These are phyloP conservation scores for Diplodus sargus DNA, from an alignment of 2,797 vertebrate species.

Conservation along the genomic window DNA sequence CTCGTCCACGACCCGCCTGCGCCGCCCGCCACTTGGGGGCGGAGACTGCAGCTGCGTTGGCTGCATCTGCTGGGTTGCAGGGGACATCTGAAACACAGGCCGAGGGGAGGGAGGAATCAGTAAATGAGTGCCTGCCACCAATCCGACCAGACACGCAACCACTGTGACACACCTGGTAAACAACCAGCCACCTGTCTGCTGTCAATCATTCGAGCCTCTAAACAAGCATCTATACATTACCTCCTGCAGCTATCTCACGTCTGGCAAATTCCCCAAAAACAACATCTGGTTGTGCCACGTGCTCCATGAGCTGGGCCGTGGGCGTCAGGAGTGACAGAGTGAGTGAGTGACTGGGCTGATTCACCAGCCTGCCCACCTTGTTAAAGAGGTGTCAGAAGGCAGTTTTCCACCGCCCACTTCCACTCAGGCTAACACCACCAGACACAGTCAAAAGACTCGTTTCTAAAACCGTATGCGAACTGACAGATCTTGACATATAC, in stretches of 20 bases:
- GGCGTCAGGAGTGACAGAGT: slow-evolving; percentile 71
- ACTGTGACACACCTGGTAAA: slow-evolving; percentile 62
- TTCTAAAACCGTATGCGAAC: slow-evolving; percentile 65
- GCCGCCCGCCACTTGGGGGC: slow-evolving; percentile 92
- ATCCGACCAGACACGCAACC: slow-evolving; percentile 44
- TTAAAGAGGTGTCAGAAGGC: slow-evolving; percentile 86
- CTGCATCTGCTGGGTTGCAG: slow-evolving; percentile 98
- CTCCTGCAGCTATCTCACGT: slow-evolving; percentile 70
- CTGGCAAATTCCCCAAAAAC: slow-evolving; percentile 80
- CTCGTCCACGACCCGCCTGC: slow-evolving; percentile 95
- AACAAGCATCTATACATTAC: slow-evolving; percentile 76
- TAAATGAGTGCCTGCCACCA: slow-evolving; percentile 36
- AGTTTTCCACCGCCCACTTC: slow-evolving; percentile 84
- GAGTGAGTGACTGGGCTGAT: slow-evolving; percentile 78
- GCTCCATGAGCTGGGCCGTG: slow-evolving; percentile 54
- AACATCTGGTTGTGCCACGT: slow-evolving; percentile 80
- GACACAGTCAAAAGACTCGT: slow-evolving; percentile 77
- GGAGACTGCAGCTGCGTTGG: slow-evolving; percentile 95
- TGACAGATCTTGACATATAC: slow-evolving; percentile 82
- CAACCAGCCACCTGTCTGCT: slow-evolving; percentile 69
- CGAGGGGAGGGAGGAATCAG: neutral
- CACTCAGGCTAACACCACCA: slow-evolving; percentile 79
- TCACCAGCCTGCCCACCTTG: slow-evolving; percentile 82
- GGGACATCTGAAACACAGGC: slow-evolving; percentile 88
- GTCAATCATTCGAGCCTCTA: slow-evolving; percentile 50